Evolutionary conservation across 2,888 invertebrate genomes (phyloP), one percentile per base, ranked within the genome.

Genomic region (Mystacides longicornis): DNA sequence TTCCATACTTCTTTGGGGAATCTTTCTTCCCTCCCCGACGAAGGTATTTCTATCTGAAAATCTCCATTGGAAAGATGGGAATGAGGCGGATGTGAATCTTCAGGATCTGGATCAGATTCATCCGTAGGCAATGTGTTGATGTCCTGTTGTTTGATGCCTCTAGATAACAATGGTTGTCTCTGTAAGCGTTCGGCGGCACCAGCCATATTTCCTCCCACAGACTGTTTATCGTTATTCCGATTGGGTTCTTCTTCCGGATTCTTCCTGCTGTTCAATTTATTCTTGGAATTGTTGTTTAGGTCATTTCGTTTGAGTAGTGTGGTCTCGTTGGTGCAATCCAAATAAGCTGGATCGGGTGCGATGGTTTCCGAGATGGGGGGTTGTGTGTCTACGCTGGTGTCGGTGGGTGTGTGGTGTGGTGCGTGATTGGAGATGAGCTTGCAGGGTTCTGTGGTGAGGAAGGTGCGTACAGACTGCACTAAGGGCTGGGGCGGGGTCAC

Each of bases 1-100:
- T 91, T 91, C 81, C 87, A 87, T 70, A 87, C 85, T 73, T 91
- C 90, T 69, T 88, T 89, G 33, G 90, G 90, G 71, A 85, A 90
- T 65, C 87, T 77, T 67, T 89, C 88, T 66, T 89, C 89, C 64
- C 87, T 77, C 52, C 81, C 78, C 58, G 84, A 78, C 19, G 87
- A 82, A 63, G 75, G 74, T 51, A 76, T 70, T 62, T 76, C 76
- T 33, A 77, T 73, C 56, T 74, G 67, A 66, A 77, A 77, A 64
- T 77, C 76, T 54, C 69, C 71, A 62, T 67, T 64, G 63, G 69
- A 71, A 51, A 67, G 55, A 55, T 71, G 72, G 20, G 52, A 54
- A 64, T 71, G 71, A 64, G 72, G 71, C 60, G 74, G 74, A 64
- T 70, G 71, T 19, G 48, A 57, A 53, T 74, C 74, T 23, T 55